Evolutionary conservation across 2,797 vertebrate species (phyloP).

Genomic region (Acipenser transmontanus): DNA sequence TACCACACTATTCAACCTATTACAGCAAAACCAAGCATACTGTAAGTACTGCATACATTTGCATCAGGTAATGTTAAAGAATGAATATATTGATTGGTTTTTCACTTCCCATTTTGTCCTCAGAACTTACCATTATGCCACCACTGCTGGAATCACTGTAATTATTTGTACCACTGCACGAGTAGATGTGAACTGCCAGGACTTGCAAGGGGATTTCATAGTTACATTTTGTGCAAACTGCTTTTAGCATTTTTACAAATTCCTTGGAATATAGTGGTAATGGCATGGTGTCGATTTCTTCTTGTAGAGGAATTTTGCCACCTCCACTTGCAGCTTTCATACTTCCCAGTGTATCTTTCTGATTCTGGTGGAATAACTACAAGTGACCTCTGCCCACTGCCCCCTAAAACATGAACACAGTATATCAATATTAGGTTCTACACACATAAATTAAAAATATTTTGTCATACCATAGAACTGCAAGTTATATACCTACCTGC

Average conservation of each 20-base stretch:
- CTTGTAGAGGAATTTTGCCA: slow-evolving; percentile 12
- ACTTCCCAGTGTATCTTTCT: neutral
- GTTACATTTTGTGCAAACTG: slow-evolving; percentile 9
- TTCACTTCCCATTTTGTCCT: too few species aligned
- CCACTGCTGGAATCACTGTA: too few species aligned
- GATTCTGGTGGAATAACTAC: neutral
- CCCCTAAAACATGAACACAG: neutral
- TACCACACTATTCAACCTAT: too few species aligned
- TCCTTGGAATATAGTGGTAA: slow-evolving; percentile 17
- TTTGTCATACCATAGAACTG: neutral
- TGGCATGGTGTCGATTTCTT: slow-evolving; percentile 13
- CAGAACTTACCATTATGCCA: too few species aligned
- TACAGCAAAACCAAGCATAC: too few species aligned
- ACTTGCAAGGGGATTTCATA: neutral
- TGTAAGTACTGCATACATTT: too few species aligned
- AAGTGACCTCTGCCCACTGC: neutral
- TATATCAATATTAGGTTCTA: neutral
- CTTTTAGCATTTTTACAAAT: slow-evolving; percentile 19
- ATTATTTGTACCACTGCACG: too few species aligned
- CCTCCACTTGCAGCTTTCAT: neutral
- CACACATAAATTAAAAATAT: neutral
- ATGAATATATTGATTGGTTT: too few species aligned
- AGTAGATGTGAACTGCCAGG: too few species aligned
- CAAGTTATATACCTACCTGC: neutral
- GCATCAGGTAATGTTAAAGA: too few species aligned